Conservation (phyloP, 2,888 invertebrate genomes). For the Zeuzera pyrina region DNA sequence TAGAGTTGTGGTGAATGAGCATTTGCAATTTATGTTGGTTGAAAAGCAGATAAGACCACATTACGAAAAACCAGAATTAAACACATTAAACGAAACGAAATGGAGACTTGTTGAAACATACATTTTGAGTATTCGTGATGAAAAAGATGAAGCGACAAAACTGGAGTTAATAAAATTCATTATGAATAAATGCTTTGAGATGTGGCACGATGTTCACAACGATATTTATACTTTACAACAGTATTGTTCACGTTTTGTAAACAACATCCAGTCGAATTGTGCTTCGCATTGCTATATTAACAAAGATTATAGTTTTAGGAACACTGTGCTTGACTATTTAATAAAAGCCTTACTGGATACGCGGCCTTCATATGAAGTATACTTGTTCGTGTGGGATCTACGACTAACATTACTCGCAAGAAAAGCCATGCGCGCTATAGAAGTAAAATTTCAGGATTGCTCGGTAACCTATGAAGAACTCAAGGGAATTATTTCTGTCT, state of each 20-base stretch:
- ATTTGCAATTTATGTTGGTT: slow-evolving; percentile 21
- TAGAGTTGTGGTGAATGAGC: slow-evolving; percentile 23
- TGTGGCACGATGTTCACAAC: slow-evolving; percentile 16
- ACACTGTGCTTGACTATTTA: slow-evolving; percentile 20
- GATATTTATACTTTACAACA: slow-evolving; percentile 13
- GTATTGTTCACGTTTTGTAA: slow-evolving; percentile 17
- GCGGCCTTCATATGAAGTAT: slow-evolving; percentile 20
- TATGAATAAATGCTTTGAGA: slow-evolving; percentile 16
- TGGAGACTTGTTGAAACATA: slow-evolving; percentile 24
- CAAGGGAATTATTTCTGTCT: too few species aligned
- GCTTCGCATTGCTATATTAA: slow-evolving; percentile 8
- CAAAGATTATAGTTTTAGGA: slow-evolving; percentile 7
- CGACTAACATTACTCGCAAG: slow-evolving; percentile 17
- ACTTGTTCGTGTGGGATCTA: slow-evolving; percentile 26
- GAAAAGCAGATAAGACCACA: slow-evolving; percentile 12
- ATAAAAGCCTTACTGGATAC: slow-evolving; percentile 14
- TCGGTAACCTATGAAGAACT: too few species aligned
- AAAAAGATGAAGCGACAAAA: slow-evolving; percentile 15
- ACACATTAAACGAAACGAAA: slow-evolving; percentile 18
- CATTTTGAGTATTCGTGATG: slow-evolving; percentile 14
- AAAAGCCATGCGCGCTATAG: slow-evolving; percentile 13
- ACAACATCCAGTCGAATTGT: slow-evolving; percentile 11
- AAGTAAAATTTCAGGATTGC: too few species aligned
- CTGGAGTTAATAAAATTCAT: slow-evolving; percentile 17
- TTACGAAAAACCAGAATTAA: slow-evolving; percentile 7